Evolutionary conservation across 2,113 vertebrate species (phyloP), one percentile per base, ranked within the genome.

Genomic region (Colistium nudipinnis): DNA sequence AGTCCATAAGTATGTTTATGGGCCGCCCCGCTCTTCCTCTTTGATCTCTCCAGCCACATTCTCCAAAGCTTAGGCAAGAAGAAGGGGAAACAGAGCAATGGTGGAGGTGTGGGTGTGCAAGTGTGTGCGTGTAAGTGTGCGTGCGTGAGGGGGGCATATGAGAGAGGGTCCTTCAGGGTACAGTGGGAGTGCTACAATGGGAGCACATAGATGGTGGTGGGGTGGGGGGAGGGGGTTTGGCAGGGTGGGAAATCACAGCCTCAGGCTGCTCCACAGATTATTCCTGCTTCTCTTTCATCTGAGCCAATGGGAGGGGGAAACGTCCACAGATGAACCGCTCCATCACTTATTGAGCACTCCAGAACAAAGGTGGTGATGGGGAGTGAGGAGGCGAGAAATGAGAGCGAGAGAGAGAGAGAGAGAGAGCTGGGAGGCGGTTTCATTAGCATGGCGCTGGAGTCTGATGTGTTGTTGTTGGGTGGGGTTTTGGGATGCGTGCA

Each of bases 281-380:
- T 82, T 84, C 81, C 65, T 76, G 41, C 80, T 67, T 41, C 65
- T 36, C 87, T 92, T 92, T 92, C 84, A 91, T 90, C 80, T 88
- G 73, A 55, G 47, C 52, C 56, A 33, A 67, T 62, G 69, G 81
- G 70, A 73, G 71, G 74, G 70, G 38, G 35, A 64, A 48, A 83
- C 86, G 48, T 62, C 57, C 78, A 74, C 55, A 44, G 75, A 88
- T 90, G 81, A 88, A 85, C 81, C 36, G n/a, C 80, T 86, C 82
- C 70, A 82, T 89, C 88, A 88, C 70, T 88, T 85, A 83, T 85
- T 83, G 82, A 88, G 72, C 74, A 81, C 77, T 64, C 54, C 80
- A 75, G 72, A 85, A 90, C 86, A 90, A 90, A 78, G 65, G 76
- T 62, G 24, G 57, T 17, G 63, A 62, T 63, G 66, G 59, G 66